Percentiles rank a stretch among this genome's conserved stretches.
Conservation (phyloP, 1,140 invertebrate genomes). For the Micrasema minimum region DNA sequence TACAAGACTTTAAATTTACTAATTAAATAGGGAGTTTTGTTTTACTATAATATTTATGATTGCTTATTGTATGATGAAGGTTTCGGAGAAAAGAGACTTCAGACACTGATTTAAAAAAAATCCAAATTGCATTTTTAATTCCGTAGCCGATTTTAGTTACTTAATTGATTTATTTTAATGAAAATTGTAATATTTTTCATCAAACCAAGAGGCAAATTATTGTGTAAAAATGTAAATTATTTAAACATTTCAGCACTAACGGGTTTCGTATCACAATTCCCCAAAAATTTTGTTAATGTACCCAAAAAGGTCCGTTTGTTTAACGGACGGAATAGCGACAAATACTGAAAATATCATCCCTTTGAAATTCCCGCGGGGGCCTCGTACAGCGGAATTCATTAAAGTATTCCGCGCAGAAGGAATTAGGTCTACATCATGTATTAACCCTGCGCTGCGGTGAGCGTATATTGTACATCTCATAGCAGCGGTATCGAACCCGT, state of each 20-base stretch:
- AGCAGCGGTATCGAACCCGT: no score
- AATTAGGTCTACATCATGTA: no score
- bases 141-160: neutral
- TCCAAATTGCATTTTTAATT: neutral
- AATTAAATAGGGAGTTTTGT: neutral
- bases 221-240: neutral
- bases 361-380: conserved; percentile 5
- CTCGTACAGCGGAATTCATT: conserved; percentile 18
- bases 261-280: neutral
- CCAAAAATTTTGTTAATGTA: neutral
- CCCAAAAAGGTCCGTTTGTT: conserved; percentile 11
- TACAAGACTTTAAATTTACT: neutral
- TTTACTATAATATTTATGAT: no score
- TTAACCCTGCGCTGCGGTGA: no score
- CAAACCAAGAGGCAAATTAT: neutral
- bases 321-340: neutral
- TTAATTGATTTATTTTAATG: neutral
- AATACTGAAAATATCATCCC: conserved; percentile 7
- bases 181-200: neutral
- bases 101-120: no score
- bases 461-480: no score
- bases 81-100: no score
- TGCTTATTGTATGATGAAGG: no score
- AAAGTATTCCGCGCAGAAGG: conserved; percentile 13
- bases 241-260: neutral